Evolutionary conservation across 2,797 vertebrate genomes (phyloP), one percentile per base, ranked within the genome.

Genomic region (Etheostoma perlongum): DNA sequence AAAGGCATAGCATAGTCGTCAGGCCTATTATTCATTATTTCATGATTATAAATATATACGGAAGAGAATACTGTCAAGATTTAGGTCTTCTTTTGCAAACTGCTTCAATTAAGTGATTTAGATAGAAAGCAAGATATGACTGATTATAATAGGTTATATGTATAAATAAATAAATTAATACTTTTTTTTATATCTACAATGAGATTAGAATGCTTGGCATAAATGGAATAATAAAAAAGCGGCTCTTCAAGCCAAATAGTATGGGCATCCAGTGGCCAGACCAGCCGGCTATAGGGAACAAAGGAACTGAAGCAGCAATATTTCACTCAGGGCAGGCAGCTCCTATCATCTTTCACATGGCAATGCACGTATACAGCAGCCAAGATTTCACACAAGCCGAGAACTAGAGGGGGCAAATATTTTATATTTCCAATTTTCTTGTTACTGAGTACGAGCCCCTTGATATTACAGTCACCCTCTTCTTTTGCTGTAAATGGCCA

Each of bases 301-400:
- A 93, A 92, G 90, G 87, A 89, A 79, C 61, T 33, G 82, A 82
- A 76, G 77, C 83, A 82, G 86, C 75, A 73, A 85, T 76, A 73
- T 79, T 84, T 84, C 74, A 87, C 81, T 78, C 69, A 60, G 70
- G 74, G 76, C 77, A 77, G 44, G 67, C 72, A 69, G 74, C 85
- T 81, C 59, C 71, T 88, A 86, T 92, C 88, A 83, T 91, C 87
- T 90, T 90, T 88, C 86, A 87, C 81, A 80, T 53, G 74, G 75
- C 74, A 59, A 67, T 75, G 74, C 83, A 84, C 63, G 88, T 69
- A 49, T 73, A 60, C 76, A 66, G 65, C 64, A 33, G 74, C 67
- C 72, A 79, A 74, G 40, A 85, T 89, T 72, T 85, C 63, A 76
- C 68, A 74, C 36, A 13, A 48, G 52, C 61, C 68, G 8, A 44